phyloP scores from a whole-genome alignment of 2,797 vertebrate genomes.

The Triplophysa bombifrons region DNA sequence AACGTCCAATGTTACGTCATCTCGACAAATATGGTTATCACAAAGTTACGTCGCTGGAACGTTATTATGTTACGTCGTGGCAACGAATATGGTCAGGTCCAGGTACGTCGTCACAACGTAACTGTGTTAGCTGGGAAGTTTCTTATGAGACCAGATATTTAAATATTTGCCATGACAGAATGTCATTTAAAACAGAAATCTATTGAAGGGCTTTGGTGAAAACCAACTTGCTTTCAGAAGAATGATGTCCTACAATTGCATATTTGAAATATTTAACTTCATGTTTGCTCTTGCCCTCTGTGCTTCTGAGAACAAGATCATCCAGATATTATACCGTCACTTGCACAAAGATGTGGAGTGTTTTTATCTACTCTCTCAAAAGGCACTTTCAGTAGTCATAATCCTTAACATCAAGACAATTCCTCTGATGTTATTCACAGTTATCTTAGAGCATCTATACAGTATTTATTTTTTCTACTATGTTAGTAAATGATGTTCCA shows the following conservation, averaged over 20 bases:
- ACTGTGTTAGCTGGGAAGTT: neutral
- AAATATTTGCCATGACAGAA: neutral
- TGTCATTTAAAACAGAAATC: conserved; percentile 4
- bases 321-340: neutral
- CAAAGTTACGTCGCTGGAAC: too few species aligned
- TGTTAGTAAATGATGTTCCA: too few species aligned
- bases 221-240: neutral
- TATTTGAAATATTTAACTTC: neutral
- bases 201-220: conserved; percentile 2
- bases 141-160: neutral
- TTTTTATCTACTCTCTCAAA: neutral
- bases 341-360: neutral
- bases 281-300: neutral
- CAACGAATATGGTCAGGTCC: too few species aligned
- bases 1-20: too few species aligned
- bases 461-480: too few species aligned
- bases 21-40: too few species aligned
- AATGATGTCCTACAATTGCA: neutral
- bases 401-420: neutral
- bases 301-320: neutral
- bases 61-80: too few species aligned
- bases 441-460: too few species aligned
- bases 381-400: neutral
- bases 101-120: too few species aligned
- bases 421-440: too few species aligned